phyloP scores from a whole-genome alignment of 1,140 invertebrate genomes.

The Euura saliciscinereae region DNA sequence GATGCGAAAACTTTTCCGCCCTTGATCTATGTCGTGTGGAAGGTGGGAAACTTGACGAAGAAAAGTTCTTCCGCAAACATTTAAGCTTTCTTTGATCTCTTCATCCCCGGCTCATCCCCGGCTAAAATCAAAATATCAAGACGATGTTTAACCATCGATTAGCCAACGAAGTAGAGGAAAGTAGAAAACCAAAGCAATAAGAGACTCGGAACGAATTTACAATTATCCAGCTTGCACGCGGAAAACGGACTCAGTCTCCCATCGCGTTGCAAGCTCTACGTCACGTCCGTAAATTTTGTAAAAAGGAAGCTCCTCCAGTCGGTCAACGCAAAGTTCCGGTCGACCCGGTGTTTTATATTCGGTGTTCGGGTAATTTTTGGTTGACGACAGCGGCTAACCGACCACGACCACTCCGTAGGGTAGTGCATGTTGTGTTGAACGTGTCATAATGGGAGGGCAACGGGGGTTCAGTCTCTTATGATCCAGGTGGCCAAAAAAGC shows the following conservation, averaged over 20 bases:
- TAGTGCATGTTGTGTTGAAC: conserved; percentile 57
- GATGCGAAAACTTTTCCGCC: too few relatives aligned
- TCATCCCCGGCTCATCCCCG: too few relatives aligned
- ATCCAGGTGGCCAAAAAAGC: conserved; percentile 77
- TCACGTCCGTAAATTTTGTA: too few relatives aligned
- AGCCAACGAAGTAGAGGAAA: background rate
- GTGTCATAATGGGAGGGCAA: conserved; percentile 56
- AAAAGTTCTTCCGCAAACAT: too few relatives aligned
- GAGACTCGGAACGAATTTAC: conserved; percentile 8
- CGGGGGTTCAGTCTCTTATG: conserved; percentile 69
- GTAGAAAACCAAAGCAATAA: background rate
- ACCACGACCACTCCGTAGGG: conserved; percentile 21
- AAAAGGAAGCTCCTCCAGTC: too few relatives aligned
- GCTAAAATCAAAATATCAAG: too few relatives aligned
- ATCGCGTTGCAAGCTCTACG: background rate
- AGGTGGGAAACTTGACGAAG: too few relatives aligned
- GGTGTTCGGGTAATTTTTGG: background rate
- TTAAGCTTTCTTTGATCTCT: too few relatives aligned
- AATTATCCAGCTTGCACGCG: background rate
- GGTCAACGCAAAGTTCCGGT: too few relatives aligned
- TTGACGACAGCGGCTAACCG: background rate
- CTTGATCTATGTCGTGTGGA: too few relatives aligned
- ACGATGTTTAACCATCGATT: too few relatives aligned
- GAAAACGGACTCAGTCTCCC: conserved; percentile 4
- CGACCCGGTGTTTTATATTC: too few relatives aligned